A percentile compares a stretch with the other conserved stretches of the same genome.
Evolutionary conservation across 2,113 vertebrate species (phyloP).

Genomic region (Phyllostomus hastatus): DNA sequence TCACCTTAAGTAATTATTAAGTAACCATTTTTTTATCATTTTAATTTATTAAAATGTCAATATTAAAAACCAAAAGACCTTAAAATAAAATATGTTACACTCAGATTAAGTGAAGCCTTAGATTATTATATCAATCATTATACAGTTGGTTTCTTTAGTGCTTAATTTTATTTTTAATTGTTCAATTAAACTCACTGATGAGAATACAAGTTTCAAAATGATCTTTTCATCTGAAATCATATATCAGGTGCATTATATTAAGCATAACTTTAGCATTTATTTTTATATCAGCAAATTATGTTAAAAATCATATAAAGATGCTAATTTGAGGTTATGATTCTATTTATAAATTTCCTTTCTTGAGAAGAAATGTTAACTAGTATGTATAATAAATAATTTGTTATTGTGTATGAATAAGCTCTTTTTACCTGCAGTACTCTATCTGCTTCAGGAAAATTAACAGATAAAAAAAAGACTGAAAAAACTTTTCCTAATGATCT

Average conservation of each 20-base stretch:
- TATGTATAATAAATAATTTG: neutral
- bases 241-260: neutral
- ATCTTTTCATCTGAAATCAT: neutral
- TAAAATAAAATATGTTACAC: neutral
- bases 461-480: neutral
- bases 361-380: neutral
- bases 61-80: neutral
- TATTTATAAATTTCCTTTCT: neutral
- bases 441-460: neutral
- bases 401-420: neutral
- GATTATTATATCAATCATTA: neutral
- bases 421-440: neutral
- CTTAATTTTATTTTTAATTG: neutral
- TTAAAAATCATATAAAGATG: neutral
- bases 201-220: neutral
- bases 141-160: neutral
- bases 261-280: neutral
- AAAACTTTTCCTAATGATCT: neutral
- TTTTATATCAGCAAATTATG: neutral
- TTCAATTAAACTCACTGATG: neutral
- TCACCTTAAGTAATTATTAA: neutral
- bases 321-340: neutral
- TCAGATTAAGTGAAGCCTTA: neutral
- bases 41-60: neutral
- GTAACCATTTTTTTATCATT: neutral